A percentile compares a stretch with the other conserved stretches of the same genome.
Evolutionary conservation across 2,113 vertebrate species (phyloP).

Genomic region (Mormyrus lacerda): DNA sequence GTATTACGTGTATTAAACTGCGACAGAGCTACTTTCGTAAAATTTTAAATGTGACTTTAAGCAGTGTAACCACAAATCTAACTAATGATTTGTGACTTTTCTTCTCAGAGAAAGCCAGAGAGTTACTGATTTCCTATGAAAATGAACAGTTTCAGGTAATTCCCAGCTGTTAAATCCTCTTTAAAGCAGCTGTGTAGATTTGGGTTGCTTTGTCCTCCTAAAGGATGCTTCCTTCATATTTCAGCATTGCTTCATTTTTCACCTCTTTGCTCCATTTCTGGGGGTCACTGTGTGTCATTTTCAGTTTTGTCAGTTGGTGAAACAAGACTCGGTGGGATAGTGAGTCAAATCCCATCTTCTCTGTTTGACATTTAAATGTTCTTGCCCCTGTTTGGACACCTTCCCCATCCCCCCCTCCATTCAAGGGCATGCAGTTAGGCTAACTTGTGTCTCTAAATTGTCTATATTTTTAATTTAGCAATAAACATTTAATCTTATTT

Average conservation of each 20-base stretch:
- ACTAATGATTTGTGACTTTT: neutral
- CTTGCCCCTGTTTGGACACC: neutral
- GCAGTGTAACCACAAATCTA: neutral
- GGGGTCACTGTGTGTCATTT: neutral
- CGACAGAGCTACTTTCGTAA: neutral
- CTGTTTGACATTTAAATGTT: neutral
- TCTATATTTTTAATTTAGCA: neutral
- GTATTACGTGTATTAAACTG: neutral
- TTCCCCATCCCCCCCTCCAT: neutral
- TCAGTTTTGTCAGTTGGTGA: neutral
- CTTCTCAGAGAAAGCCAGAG: constrained; percentile 63
- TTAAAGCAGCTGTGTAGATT: neutral
- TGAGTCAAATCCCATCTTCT: neutral
- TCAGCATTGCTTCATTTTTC: neutral
- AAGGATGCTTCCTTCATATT: neutral
- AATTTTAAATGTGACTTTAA: neutral
- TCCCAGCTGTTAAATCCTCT: neutral
- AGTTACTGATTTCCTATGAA: constrained; percentile 74
- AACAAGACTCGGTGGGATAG: neutral
- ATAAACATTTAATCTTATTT: neutral
- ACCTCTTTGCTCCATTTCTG: neutral
- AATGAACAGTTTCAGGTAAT: constrained; percentile 77
- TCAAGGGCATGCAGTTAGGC: neutral
- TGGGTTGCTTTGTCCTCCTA: neutral
- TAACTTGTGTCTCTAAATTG: neutral